Base-by-base conservation (phyloP, 1,140 invertebrate species). In the Drosophila neocordata region DNA sequence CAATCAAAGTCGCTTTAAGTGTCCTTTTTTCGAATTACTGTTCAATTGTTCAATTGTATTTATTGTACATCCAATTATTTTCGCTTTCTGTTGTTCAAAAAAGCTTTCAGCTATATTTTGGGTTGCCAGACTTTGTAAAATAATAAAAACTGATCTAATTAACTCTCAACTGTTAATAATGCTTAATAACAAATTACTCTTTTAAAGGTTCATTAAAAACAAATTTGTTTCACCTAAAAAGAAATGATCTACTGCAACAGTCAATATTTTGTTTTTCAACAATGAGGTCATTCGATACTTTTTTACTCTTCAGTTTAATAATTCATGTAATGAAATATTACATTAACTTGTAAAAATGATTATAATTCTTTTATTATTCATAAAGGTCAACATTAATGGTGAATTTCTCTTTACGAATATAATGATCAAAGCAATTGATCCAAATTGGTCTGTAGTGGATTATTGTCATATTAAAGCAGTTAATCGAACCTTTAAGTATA, bases 401-500 rank as follows among this genome's bases (percentile, higher is more conserved):
- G 41, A 48, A 48, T 48, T 48, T 48, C 15, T 20, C 2, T 48
- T 48, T 20, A 48, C 41, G 4, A 48, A 48, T 48, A 18, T 48
- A 9, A 22, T 20, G 9, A 15, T 24, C 2, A 57, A 41, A 8
- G 15, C 27, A 6, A 37, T 44, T n/a, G 52, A 72, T 31, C 5
- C 41, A 13, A 0, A 57, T 58, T 57, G 57, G 41, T 48, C 52
- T 0, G n/a, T 9, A 4, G 20, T 67, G 1, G 59, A 67, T 0
- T 31, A 63, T 24, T 67, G 52, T 35, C 56, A 41, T 18, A 8
- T 72, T 2, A 62, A 61, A 20, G 24, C 69, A 15, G 69, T 72
- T 4, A 72, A 72, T 72, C 69, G 69, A n/a, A 72, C 22, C 27
- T 48, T 24, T 6, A 72, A 72, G 24, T 58, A 66, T 27, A 56